Evolutionary conservation across 64 coral and sea anemone species (phyloP).

Genomic region (Actinia tenebrosa): DNA sequence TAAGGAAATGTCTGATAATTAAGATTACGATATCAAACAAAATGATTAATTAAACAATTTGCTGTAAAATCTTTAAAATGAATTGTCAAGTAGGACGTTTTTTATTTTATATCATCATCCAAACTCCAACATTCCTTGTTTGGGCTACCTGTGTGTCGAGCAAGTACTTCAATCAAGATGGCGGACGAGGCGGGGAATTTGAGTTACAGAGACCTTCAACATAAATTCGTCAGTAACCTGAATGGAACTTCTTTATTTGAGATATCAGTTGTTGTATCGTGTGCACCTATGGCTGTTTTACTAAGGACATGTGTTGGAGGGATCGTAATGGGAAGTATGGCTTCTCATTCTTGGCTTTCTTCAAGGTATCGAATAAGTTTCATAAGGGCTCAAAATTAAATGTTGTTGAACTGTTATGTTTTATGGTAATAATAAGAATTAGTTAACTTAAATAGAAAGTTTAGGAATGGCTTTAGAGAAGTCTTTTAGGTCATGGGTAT

Average conservation of each 20-base stretch:
- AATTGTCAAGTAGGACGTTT: too few species aligned
- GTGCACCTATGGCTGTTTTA: slow-evolving; percentile 62
- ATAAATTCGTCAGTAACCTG: slow-evolving; percentile 82
- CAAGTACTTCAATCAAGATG: slow-evolving; percentile 34
- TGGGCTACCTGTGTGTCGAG: not conserved
- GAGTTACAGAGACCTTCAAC: slow-evolving; percentile 69
- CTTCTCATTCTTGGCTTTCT: not conserved
- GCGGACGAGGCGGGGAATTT: slow-evolving; percentile 37
- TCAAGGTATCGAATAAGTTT: not conserved
- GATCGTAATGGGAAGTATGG: not conserved
- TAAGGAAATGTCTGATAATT: too few species aligned
- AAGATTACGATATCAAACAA: too few species aligned
- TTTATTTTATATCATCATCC: not conserved
- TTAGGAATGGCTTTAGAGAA: too few species aligned
- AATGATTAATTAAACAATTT: too few species aligned
- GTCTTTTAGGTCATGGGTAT: too few species aligned
- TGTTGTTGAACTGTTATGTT: too few species aligned
- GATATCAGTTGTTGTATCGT: slow-evolving; percentile 52
- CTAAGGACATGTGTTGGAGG: slow-evolving; percentile 47
- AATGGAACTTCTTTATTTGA: slow-evolving; percentile 85
- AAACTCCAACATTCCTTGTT: not conserved
- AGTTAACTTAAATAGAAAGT: too few species aligned
- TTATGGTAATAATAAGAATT: too few species aligned
- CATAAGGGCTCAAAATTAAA: too few species aligned
- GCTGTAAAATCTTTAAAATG: too few species aligned